Evolutionary conservation across 1,140 invertebrate species (phyloP).

Genomic region (Drosophila truncata): DNA sequence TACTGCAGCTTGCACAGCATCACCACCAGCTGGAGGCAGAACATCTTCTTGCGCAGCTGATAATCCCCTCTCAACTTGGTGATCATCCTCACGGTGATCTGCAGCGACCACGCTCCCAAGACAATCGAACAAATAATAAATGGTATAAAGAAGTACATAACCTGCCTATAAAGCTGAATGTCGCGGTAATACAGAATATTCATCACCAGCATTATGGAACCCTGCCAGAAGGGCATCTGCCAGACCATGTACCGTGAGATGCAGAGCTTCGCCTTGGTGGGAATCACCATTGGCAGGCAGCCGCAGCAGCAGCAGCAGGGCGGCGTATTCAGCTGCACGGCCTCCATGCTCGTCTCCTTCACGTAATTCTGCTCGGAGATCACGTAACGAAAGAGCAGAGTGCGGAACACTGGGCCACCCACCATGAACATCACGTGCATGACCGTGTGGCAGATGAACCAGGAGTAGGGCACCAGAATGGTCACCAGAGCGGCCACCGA

Average conservation of each 20-base stretch:
- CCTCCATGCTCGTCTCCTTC: conserved; percentile 67
- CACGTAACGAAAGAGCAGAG: conserved; percentile 74
- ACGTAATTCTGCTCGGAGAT: conserved; percentile 73
- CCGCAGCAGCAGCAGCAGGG: conserved; percentile 77
- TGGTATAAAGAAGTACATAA: conserved; percentile 76
- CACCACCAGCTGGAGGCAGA: conserved; percentile 74
- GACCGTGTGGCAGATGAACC: conserved; percentile 80
- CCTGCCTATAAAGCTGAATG: conserved; percentile 54
- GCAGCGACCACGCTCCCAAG: conserved; percentile 74
- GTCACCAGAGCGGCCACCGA: conserved; percentile 74
- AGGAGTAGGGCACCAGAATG: conserved; percentile 73
- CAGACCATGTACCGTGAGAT: conserved; percentile 75
- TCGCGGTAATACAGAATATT: conserved; percentile 78
- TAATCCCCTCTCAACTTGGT: conserved; percentile 65
- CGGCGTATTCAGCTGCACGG: conserved; percentile 70
- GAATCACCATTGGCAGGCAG: conserved; percentile 68
- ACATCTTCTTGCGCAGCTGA: conserved; percentile 80
- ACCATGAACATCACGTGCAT: conserved; percentile 83
- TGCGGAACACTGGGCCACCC: conserved; percentile 67
- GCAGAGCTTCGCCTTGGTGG: conserved; percentile 70
- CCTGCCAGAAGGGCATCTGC: conserved; percentile 83
- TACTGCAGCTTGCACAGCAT: conserved; percentile 80
- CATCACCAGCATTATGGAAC: conserved; percentile 79
- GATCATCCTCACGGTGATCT: conserved; percentile 78
- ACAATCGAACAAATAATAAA: conserved; percentile 75